A percentile compares a stretch with the other conserved stretches of the same genome.
These are phyloP conservation scores for Tetranychus truncatus DNA, from an alignment of 2,888 invertebrate species.

Conservation along the genomic window DNA sequence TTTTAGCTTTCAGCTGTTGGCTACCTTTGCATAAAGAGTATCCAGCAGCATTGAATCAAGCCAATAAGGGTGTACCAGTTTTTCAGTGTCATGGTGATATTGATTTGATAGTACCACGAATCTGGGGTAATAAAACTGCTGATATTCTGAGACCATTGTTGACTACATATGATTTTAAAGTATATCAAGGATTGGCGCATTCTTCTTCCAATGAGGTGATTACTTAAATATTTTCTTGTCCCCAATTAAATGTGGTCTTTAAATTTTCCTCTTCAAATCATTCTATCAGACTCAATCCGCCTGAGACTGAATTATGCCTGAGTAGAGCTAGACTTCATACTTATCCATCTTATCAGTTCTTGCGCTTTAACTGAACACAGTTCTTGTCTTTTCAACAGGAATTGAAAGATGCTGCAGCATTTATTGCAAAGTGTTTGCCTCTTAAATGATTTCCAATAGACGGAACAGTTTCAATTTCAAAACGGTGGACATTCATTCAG, in stretches of 20 bases:
- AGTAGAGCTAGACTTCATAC: no score
- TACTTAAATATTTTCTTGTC: background rate
- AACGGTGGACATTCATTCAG: no score
- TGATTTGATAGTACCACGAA: constrained; percentile 45
- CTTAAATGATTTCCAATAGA: background rate
- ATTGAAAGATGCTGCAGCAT: background rate
- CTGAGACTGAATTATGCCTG: no score
- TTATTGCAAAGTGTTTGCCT: background rate
- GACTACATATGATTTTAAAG: constrained; percentile 9
- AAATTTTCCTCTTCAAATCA: no score
- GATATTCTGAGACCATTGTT: background rate
- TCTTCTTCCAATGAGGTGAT: constrained; percentile 7
- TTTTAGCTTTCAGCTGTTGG: constrained; percentile 50
- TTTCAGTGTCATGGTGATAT: constrained; percentile 88
- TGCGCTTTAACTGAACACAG: background rate
- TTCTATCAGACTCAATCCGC: no score
- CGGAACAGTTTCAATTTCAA: no score
- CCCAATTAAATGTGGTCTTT: no score
- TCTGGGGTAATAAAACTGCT: background rate
- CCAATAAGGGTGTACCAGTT: constrained; percentile 42
- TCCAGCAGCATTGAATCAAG: constrained; percentile 40
- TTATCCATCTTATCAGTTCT: no score
- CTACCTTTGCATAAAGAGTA: constrained; percentile 72
- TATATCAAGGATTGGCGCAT: constrained; percentile 7
- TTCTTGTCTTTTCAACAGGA: background rate